Percentiles rank a stretch among this genome's conserved stretches.
Conservation (phyloP, 2,113 vertebrate genomes). For the Felis chaus region DNA sequence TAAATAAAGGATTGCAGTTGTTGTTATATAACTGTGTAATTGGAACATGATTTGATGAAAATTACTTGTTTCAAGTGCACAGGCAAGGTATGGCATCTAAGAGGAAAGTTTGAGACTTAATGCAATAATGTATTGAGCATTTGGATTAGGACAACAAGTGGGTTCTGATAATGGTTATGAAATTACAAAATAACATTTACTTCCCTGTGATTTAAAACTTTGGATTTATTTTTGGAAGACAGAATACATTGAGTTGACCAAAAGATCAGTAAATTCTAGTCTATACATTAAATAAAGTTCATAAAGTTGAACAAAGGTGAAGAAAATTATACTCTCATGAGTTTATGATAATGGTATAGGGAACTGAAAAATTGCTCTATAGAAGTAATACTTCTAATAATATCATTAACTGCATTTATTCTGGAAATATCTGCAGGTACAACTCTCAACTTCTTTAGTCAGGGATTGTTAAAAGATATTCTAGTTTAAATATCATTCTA, state of each 20-base stretch:
- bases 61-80: neutral
- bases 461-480: neutral
- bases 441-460: neutral
- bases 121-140: neutral
- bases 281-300: slow-evolving; percentile 16
- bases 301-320: slow-evolving; percentile 14
- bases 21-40: neutral
- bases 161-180: neutral
- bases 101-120: neutral
- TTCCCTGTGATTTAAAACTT: neutral
- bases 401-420: neutral
- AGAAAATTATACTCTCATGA: neutral
- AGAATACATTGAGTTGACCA: neutral
- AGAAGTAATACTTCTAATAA: neutral
- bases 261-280: neutral
- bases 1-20: neutral
- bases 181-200: neutral
- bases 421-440: neutral
- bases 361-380: neutral
- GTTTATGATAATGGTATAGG: neutral
- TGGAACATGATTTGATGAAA: neutral
- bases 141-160: neutral
- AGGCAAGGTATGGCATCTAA: neutral
- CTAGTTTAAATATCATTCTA: neutral
- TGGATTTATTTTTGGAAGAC: neutral